These are phyloP conservation scores for Frankliniella fusca DNA, from an alignment of 2,888 invertebrate genomes.

Conservation along the genomic window DNA sequence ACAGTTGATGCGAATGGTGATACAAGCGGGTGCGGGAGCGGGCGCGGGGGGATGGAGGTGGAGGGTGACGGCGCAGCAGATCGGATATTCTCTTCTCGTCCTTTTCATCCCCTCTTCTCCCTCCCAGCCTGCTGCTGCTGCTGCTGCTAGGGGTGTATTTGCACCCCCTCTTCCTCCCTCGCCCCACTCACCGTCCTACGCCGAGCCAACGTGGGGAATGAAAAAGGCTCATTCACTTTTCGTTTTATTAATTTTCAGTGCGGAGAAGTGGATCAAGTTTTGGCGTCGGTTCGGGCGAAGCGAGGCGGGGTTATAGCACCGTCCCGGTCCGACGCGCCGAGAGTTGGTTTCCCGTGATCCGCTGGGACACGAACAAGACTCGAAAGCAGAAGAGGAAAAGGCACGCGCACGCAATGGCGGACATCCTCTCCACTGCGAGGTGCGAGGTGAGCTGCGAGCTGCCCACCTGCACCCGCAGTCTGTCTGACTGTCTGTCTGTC, in stretches of 20 bases:
- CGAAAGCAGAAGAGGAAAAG: no score
- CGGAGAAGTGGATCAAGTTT: neutral
- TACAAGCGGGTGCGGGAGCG: neutral
- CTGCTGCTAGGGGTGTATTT: neutral
- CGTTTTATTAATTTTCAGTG: no score
- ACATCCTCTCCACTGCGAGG: no score
- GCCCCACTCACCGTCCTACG: no score
- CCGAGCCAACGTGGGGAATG: no score
- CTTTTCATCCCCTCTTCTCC: neutral
- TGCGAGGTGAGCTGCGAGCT: no score
- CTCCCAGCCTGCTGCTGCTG: neutral
- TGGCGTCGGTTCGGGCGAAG: neutral
- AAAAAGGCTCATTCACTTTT: no score
- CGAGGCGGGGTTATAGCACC: neutral
- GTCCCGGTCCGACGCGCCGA: neutral
- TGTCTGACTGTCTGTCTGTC: neutral
- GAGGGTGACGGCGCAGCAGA: neutral
- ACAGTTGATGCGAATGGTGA: constrained; percentile 22
- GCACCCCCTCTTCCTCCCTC: no score
- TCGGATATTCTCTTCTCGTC: constrained; percentile 13
- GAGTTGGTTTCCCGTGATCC: no score
- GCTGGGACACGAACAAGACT: no score
- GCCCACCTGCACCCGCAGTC: no score
- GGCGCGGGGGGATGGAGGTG: neutral
- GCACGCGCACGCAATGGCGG: no score